phyloP scores from a whole-genome alignment of 2,113 vertebrate genomes.

The Apus apus region DNA sequence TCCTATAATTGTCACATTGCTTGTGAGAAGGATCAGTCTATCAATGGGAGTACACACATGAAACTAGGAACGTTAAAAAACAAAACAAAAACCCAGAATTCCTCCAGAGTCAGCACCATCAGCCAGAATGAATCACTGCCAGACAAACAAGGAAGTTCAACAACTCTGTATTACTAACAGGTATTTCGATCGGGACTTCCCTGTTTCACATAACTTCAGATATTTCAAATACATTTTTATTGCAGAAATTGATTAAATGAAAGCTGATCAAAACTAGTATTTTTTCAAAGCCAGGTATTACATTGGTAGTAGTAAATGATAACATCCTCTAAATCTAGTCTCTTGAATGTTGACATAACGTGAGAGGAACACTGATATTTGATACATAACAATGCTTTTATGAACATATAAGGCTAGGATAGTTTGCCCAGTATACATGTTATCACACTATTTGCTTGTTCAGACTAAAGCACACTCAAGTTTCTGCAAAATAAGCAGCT shows the following conservation, averaged over 20 bases:
- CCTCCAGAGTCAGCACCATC: constrained; percentile 1
- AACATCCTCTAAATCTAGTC: background rate
- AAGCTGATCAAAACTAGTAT: background rate
- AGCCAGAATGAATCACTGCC: constrained; percentile 13
- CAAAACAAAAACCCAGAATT: background rate
- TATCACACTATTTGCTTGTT: background rate
- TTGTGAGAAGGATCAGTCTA: background rate
- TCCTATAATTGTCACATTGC: background rate
- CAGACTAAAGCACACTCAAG: background rate
- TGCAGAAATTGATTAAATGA: background rate
- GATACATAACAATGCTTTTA: background rate
- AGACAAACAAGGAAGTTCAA: constrained; percentile 26
- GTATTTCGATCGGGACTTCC: background rate
- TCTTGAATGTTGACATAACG: background rate
- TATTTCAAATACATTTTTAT: background rate
- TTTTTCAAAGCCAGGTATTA: background rate
- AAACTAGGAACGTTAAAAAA: background rate
- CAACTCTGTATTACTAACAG: background rate
- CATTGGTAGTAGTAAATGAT: background rate
- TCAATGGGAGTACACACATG: background rate
- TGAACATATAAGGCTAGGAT: background rate
- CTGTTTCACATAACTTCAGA: background rate
- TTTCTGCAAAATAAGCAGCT: background rate
- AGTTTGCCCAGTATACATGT: background rate
- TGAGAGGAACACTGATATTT: background rate